These are phyloP conservation scores for Chamaea fasciata DNA, from an alignment of 2,113 vertebrate species.

Conservation along the genomic window DNA sequence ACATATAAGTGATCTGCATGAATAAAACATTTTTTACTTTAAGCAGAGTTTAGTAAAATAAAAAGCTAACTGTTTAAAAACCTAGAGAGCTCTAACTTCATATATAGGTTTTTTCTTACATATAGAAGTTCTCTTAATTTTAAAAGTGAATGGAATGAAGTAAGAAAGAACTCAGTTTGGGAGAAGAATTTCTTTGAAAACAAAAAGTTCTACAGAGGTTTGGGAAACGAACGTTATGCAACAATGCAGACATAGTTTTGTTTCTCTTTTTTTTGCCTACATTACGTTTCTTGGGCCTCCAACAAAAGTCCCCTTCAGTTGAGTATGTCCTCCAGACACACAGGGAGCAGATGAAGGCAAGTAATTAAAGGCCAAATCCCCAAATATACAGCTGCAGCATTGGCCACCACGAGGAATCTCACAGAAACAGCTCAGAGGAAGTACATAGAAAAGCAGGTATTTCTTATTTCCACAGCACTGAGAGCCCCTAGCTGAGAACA, in stretches of 20 bases:
- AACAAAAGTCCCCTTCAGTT: neutral
- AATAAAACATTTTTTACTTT: conserved; percentile 20
- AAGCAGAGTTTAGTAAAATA: neutral
- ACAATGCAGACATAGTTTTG: neutral
- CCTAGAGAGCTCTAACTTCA: neutral
- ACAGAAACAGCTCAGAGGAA: neutral
- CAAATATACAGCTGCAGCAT: accelerated
- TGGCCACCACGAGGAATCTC: neutral
- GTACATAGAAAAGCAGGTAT: neutral
- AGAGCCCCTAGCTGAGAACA: neutral
- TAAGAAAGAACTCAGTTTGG: neutral
- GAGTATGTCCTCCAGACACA: neutral
- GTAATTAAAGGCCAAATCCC: neutral
- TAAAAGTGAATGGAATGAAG: neutral
- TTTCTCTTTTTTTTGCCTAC: neutral
- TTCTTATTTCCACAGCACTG: neutral
- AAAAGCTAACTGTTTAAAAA: neutral
- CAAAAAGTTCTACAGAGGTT: neutral
- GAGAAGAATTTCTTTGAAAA: neutral
- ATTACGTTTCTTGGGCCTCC: neutral
- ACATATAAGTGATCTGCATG: neutral
- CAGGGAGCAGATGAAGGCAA: neutral
- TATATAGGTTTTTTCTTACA: neutral
- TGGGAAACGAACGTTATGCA: neutral
- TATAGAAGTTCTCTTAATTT: neutral